Evolutionary conservation across 2,888 invertebrate species (phyloP).

Genomic region (Stenurella melanura): DNA sequence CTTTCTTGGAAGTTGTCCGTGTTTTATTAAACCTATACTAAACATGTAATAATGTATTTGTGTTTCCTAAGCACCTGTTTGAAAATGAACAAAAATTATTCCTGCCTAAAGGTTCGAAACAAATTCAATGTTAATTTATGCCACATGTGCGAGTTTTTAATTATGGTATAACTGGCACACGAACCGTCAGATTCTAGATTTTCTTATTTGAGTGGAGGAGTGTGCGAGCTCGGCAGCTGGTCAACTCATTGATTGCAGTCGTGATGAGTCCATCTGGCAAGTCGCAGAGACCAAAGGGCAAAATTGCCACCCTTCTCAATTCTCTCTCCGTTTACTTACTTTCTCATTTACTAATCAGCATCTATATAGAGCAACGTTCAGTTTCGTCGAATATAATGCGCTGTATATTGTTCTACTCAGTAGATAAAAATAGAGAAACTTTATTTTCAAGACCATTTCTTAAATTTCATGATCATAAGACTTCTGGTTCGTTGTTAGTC

Average conservation of each 20-base stretch:
- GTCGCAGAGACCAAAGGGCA: constrained; percentile 68
- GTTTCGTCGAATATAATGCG: not conserved
- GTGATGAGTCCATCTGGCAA: constrained; percentile 70
- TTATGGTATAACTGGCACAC: constrained; percentile 38
- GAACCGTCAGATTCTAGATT: constrained; percentile 30
- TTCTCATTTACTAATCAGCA: constrained; percentile 53
- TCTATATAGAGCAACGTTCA: constrained; percentile 27
- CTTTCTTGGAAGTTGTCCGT: no score
- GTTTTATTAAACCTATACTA: no score
- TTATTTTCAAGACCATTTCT: no score
- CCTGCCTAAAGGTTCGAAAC: constrained; percentile 12
- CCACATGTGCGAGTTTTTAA: constrained; percentile 47
- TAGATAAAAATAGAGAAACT: no score
- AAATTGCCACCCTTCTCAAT: constrained; percentile 56
- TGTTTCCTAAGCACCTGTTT: constrained; percentile 43
- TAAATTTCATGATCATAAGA: no score
- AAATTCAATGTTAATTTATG: constrained; percentile 32
- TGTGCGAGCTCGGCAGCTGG: constrained; percentile 67
- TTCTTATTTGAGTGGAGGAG: constrained; percentile 48
- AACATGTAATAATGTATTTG: not conserved
- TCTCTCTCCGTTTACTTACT: constrained; percentile 48
- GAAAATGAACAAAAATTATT: constrained; percentile 21
- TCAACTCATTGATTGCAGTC: constrained; percentile 67
- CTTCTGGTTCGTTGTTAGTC: no score
- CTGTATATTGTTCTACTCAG: not conserved